Conservation (phyloP, 2,113 vertebrate genomes). For the Agelaius phoeniceus region DNA sequence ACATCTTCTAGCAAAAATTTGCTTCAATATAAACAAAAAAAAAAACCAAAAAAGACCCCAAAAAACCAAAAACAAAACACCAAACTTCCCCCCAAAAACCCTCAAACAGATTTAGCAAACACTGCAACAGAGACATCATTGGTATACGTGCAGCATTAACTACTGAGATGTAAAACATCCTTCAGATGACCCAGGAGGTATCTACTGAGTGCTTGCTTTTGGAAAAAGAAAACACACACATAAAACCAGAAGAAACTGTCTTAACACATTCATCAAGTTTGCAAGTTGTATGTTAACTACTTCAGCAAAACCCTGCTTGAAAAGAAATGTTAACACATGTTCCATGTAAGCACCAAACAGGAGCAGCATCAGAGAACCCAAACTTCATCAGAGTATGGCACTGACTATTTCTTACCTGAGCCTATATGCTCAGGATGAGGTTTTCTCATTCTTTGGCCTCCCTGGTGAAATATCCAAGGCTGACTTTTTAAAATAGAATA, state of each 20-base stretch:
- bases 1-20: background rate
- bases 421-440: background rate
- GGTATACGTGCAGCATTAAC: background rate
- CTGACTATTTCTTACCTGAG: background rate
- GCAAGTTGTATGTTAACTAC: background rate
- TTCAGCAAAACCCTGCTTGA: background rate
- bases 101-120: background rate
- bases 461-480: background rate
- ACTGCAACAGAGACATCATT: background rate
- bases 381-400: background rate
- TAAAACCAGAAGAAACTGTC: background rate
- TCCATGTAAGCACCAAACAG: background rate
- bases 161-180: background rate
- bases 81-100: fast-evolving
- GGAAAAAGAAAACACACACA: background rate
- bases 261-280: background rate
- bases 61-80: background rate
- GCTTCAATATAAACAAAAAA: background rate
- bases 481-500: background rate
- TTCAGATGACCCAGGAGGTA: background rate
- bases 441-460: background rate
- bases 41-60: background rate
- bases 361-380: background rate
- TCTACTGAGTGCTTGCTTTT: background rate
- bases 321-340: background rate